Evolutionary conservation across 2,797 vertebrate genomes (phyloP).

Genomic region (Manis javanica): DNA sequence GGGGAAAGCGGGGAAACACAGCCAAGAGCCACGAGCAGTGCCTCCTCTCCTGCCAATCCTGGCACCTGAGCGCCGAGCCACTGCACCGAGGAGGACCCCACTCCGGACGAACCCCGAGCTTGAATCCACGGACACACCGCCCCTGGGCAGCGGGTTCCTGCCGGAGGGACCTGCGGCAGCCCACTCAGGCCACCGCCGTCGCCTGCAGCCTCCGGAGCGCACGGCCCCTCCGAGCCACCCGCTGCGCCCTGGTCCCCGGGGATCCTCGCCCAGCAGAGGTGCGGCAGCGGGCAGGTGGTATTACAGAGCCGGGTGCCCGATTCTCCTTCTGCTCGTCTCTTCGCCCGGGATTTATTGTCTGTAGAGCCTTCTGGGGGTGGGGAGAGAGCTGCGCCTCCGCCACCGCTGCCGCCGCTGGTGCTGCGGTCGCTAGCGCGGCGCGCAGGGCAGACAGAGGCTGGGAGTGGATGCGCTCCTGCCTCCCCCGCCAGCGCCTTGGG

Average conservation of each 20-base stretch:
- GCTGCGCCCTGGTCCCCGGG: constrained; percentile 25
- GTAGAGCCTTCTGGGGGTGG: constrained; percentile 76
- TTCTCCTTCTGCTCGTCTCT: constrained; percentile 41
- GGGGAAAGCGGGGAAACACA: constrained; percentile 71
- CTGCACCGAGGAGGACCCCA: constrained; percentile 64
- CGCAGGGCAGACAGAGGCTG: constrained; percentile 73
- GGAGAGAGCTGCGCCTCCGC: constrained; percentile 75
- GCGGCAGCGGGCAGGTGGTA: neutral
- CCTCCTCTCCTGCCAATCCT: constrained; percentile 71
- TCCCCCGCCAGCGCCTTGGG: constrained; percentile 46
- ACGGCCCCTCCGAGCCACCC: neutral
- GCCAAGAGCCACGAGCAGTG: constrained; percentile 65
- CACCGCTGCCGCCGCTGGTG: constrained; percentile 22
- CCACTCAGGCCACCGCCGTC: neutral
- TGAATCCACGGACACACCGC: constrained; percentile 1
- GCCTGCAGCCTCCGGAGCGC: constrained; percentile 45
- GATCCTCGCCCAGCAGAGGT: neutral
- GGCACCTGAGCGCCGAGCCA: constrained; percentile 77
- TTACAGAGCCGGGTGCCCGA: constrained; percentile 59
- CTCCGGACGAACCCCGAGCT: constrained; percentile 37
- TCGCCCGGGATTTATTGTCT: constrained; percentile 78
- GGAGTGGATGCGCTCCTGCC: constrained; percentile 63
- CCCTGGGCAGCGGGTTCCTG: neutral
- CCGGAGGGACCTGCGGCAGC: constrained; percentile 36
- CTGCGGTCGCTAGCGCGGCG: constrained; percentile 70